Conservation (phyloP, 92 coral and sea anemone genomes). For the Paramuricea clavata region DNA sequence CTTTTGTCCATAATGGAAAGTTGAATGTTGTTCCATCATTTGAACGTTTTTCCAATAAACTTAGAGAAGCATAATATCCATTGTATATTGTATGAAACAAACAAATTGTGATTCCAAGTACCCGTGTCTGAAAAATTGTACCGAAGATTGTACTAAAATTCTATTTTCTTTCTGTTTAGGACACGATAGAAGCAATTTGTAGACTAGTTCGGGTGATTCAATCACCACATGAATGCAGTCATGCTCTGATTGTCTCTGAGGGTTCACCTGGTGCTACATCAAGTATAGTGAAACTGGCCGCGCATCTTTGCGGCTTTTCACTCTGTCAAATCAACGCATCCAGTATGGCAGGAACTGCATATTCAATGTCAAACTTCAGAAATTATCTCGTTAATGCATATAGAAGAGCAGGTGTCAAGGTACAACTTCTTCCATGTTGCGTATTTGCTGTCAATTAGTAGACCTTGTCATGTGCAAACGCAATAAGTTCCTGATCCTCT, state of each 20-base stretch:
- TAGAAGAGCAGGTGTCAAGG: slow-evolving; percentile 99
- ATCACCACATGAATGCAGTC: slow-evolving; percentile 98
- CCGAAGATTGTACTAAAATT: too few species aligned
- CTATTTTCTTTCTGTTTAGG: slow-evolving; percentile 63
- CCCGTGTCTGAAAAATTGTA: too few species aligned
- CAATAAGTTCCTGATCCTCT: neutral
- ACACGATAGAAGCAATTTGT: slow-evolving; percentile 94
- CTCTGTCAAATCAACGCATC: slow-evolving; percentile 93
- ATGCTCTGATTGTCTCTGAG: slow-evolving; percentile 89
- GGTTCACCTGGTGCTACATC: slow-evolving; percentile 97
- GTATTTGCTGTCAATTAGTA: too few species aligned
- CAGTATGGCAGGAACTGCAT: slow-evolving; percentile 70
- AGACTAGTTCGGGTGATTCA: slow-evolving; percentile 93
- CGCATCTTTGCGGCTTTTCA: slow-evolving; percentile 93
- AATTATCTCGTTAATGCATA: slow-evolving; percentile 91
- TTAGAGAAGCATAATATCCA: too few species aligned
- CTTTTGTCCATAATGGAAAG: too few species aligned
- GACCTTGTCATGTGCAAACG: neutral
- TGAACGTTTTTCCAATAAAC: too few species aligned
- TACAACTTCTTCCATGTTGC: neutral
- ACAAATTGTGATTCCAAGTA: neutral
- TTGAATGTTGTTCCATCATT: too few species aligned
- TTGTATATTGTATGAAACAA: too few species aligned
- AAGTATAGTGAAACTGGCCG: slow-evolving; percentile 89
- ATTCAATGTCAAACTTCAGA: slow-evolving; percentile 86